Percentiles rank a stretch among this genome's conserved stretches.
Evolutionary conservation across 1,140 invertebrate species (phyloP).

Genomic region (Trachymyrmex septentrionalis): DNA sequence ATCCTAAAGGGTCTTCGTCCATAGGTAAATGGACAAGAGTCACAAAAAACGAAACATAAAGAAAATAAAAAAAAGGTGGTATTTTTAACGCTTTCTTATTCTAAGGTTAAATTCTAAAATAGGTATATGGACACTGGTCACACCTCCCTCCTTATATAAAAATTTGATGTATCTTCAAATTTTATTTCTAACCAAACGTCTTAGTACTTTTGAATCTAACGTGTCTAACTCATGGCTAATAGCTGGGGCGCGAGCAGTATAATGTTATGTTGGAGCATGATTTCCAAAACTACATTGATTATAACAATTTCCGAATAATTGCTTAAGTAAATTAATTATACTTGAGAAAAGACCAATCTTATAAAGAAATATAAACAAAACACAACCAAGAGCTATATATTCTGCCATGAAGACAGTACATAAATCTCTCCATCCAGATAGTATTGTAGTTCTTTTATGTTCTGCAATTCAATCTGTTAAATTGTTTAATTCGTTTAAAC

Average conservation of each 20-base stretch:
- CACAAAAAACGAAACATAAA: too few relatives aligned
- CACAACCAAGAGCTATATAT: neutral
- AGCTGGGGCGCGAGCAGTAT: neutral
- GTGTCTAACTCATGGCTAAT: fast-evolving
- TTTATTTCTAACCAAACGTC: neutral
- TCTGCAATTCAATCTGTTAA: neutral
- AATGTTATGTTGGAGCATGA: neutral
- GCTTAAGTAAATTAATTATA: neutral
- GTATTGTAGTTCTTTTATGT: neutral
- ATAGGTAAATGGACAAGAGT: too few relatives aligned
- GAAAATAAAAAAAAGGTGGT: too few relatives aligned
- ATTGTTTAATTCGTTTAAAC: neutral
- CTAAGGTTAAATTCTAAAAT: too few relatives aligned
- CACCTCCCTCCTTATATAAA: neutral
- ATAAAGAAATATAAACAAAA: neutral
- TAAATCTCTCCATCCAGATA: neutral
- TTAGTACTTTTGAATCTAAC: neutral
- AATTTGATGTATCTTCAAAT: neutral
- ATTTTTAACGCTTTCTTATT: too few relatives aligned
- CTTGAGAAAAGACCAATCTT: neutral
- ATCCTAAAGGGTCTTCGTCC: too few relatives aligned
- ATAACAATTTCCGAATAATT: neutral
- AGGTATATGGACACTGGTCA: neutral
- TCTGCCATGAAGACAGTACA: neutral
- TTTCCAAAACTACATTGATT: neutral